These are phyloP conservation scores for Turnix velox DNA, from an alignment of 2,113 vertebrate species.

Conservation along the genomic window DNA sequence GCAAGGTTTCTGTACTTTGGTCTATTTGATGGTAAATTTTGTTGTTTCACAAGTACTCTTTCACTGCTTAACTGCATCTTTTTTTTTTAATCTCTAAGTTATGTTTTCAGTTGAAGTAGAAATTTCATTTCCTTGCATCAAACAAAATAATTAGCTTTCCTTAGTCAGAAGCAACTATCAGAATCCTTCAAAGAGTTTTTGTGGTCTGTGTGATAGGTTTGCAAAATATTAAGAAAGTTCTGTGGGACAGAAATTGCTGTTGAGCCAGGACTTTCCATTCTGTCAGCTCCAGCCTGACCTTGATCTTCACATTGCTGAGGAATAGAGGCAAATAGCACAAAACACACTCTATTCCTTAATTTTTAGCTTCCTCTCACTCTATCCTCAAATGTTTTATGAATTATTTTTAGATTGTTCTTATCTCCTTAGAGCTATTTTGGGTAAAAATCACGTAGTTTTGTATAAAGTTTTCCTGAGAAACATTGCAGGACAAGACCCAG, in stretches of 20 bases:
- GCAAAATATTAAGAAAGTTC: not conserved
- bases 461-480: not conserved
- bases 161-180: not conserved
- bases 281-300: not conserved
- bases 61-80: not conserved
- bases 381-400: not conserved
- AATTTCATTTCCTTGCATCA: not conserved
- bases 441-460: not conserved
- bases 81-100: not conserved
- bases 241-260: not conserved
- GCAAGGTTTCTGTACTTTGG: not conserved
- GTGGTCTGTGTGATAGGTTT: not conserved
- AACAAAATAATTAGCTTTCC: not conserved
- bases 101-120: not conserved
- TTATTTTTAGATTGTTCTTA: constrained; percentile 20
- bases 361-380: not conserved
- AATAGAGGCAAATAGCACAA: not conserved
- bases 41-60: not conserved
- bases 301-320: not conserved
- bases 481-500: not conserved
- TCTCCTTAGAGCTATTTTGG: not conserved
- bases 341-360: not conserved
- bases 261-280: not conserved
- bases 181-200: not conserved
- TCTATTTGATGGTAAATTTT: not conserved